A percentile compares a stretch with the other conserved stretches of the same genome.
Evolutionary conservation across 2,113 vertebrate species (phyloP).

Genomic region (Rousettus leschenaultii): DNA sequence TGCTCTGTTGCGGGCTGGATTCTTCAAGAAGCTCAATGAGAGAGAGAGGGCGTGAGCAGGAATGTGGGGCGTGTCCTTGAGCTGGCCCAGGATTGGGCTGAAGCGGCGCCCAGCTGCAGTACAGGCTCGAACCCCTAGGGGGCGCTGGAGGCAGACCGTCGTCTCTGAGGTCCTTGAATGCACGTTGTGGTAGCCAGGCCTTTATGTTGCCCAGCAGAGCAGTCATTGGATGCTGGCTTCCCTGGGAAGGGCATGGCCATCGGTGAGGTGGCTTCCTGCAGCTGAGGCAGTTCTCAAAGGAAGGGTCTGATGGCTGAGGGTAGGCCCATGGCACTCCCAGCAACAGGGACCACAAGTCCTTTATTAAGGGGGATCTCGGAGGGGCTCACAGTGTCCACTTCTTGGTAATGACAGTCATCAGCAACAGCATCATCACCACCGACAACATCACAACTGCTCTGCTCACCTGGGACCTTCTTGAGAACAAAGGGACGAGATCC

Average conservation of each 20-base stretch:
- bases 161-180: background rate
- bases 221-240: no score
- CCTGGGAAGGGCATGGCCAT: background rate
- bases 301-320: background rate
- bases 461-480: background rate
- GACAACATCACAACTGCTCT: background rate
- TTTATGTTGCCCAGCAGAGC: background rate
- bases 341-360: background rate
- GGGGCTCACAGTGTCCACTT: background rate
- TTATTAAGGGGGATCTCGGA: fast-evolving
- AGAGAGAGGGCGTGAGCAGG: background rate
- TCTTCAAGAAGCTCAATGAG: background rate
- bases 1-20: background rate
- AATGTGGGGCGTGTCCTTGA: background rate
- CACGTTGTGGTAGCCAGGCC: no score
- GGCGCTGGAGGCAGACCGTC: background rate
- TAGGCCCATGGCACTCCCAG: background rate
- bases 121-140: background rate
- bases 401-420: fast-evolving
- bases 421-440: fast-evolving
- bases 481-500: background rate
- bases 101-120: no score
- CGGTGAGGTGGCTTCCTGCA: background rate
- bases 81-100: background rate
- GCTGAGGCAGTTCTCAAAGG: background rate